phyloP scores from a whole-genome alignment of 35 echinoderm and acorn worm species.

The Antedon bifida region DNA sequence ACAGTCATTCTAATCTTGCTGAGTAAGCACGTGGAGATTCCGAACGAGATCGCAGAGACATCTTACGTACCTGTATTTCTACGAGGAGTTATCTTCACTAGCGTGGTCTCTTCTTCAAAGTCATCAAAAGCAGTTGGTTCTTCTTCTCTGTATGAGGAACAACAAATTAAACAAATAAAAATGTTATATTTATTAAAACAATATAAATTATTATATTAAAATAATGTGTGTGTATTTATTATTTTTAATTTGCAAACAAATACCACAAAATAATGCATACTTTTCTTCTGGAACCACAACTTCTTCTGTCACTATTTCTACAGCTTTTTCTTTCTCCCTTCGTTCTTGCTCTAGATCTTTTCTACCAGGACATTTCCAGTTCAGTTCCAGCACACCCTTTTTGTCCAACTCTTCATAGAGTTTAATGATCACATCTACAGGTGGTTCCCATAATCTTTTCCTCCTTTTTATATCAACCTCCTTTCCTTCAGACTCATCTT shows the following conservation, averaged over 20 bases:
- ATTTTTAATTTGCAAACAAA: background rate
- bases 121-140: constrained; percentile 96
- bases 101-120: constrained; percentile 51
- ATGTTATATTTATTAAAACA: too few species aligned
- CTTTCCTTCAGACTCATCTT: background rate
- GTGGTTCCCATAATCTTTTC: constrained; percentile 33
- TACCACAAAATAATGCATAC: background rate
- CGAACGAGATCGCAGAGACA: too few species aligned
- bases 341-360: constrained; percentile 42
- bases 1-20: too few species aligned
- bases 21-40: too few species aligned
- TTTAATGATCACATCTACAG: constrained; percentile 59
- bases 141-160: constrained; percentile 50
- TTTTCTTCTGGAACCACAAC: constrained; percentile 6
- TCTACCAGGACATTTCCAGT: constrained; percentile 84
- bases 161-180: constrained; percentile 16
- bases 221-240: background rate
- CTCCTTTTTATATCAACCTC: background rate
- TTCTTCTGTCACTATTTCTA: constrained; percentile 22
- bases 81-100: constrained; percentile 54
- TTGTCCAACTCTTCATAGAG: constrained; percentile 78
- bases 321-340: constrained; percentile 13
- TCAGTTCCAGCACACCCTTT: constrained; percentile 63
- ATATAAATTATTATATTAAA: background rate
- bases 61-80: constrained; percentile 40